Base-by-base conservation (phyloP, 2,888 invertebrate genomes). In the Venustoraphidia nigricollis region DNA sequence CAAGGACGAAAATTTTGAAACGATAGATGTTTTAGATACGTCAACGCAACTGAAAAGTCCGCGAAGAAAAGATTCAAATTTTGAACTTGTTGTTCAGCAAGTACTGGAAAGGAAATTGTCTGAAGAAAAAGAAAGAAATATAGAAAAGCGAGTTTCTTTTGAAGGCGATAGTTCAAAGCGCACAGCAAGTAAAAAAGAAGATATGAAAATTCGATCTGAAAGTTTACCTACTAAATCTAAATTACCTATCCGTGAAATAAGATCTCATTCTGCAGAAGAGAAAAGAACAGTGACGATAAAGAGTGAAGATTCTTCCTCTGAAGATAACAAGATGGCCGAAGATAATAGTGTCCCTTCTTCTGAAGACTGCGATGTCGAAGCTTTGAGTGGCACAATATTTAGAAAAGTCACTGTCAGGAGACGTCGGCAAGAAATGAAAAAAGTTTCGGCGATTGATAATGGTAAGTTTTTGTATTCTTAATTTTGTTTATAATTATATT, bases 401-500 rank as follows among this genome's bases (percentile, higher is more conserved):
- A 69, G 72, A 55, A 76, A 79, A 63, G 79, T 80, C 49, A 76
- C 78, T 51, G 75, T 80, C 36, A 70, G 77, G 58, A 70, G 77
- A 59, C 67, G 78, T 55, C 65, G 74, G 59, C 66, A 67, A 55
- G 63, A 65, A 53, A 62, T 65, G 61, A 59, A 62, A 54, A 67
- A 66, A 57, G 58, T 65, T 55, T 47, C 61, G 5, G 62, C 66
- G 3, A 60, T 65, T 46, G 67, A 68, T 55, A 60, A 62, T 49
- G 68, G 68, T 68, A 56, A 65, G 58, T 56, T 51, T 41, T 34
- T 14, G 27, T 3, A 27, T 27, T 27, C 27, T 27, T 27, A 27
- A 27, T 27, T 27, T 27, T 6, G 6, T 27, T 27, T 27, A 27
- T 27, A 27, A 6, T 27, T 27, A 27, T 27, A 1, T 3, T 27